These are phyloP conservation scores for Brienomyrus brachyistius DNA, from an alignment of 2,113 vertebrate species.

Conservation along the genomic window DNA sequence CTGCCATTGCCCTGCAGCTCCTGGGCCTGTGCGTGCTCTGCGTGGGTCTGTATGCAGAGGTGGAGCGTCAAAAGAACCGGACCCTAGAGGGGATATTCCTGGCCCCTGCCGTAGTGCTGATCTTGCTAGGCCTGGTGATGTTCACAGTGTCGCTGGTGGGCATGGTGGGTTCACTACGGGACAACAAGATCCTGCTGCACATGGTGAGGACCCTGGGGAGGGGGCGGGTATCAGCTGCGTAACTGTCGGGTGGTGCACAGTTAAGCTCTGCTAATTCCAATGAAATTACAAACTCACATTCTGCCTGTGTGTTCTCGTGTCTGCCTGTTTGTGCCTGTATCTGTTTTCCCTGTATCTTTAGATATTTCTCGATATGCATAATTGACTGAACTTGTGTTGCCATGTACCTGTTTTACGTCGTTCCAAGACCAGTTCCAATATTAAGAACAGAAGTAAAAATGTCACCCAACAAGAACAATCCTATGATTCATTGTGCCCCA, in stretches of 20 bases:
- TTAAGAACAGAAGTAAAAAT: neutral
- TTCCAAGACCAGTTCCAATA: neutral
- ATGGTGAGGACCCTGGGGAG: conserved; percentile 54
- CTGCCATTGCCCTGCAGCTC: conserved; percentile 46
- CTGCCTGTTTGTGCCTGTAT: neutral
- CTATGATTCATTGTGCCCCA: neutral
- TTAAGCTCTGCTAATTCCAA: neutral
- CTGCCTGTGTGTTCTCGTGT: neutral
- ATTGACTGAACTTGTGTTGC: neutral
- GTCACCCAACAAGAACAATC: neutral
- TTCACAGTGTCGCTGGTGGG: conserved; percentile 75
- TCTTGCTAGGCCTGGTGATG: conserved; percentile 76
- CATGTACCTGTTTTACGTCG: neutral
- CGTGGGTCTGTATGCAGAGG: conserved; percentile 77
- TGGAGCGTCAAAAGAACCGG: conserved; percentile 75
- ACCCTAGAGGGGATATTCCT: conserved; percentile 80
- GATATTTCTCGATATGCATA: neutral
- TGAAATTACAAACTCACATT: neutral
- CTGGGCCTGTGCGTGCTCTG: conserved; percentile 74
- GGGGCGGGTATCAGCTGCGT: neutral
- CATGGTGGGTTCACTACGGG: conserved; percentile 77
- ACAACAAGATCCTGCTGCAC: conserved; percentile 76
- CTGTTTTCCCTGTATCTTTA: neutral
- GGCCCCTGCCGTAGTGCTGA: conserved; percentile 76
- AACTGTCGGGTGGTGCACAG: neutral